These are phyloP conservation scores for Halcyon smyrnensis DNA, from an alignment of 2,797 vertebrate genomes.

Conservation along the genomic window DNA sequence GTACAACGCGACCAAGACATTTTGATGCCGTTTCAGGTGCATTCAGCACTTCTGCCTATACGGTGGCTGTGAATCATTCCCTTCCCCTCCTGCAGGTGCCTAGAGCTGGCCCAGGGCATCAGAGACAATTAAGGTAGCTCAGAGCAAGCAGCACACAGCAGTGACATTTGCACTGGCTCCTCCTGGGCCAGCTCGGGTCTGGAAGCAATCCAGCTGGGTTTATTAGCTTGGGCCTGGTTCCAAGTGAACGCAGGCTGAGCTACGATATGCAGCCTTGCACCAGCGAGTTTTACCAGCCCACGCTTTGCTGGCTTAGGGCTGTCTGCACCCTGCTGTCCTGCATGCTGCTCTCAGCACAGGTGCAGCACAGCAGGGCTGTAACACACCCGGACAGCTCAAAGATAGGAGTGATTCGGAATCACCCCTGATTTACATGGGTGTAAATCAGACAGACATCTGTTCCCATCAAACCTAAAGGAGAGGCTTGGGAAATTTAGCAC, in stretches of 20 bases:
- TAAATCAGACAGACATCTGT: not conserved
- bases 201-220: constrained; percentile 50
- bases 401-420: not conserved
- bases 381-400: not conserved
- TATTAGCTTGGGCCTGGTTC: constrained; percentile 55
- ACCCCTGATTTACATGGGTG: not conserved
- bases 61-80: rapidly evolving
- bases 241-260: not conserved
- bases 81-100: constrained; percentile 8
- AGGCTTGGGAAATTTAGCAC: not conserved
- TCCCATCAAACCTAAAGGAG: not conserved
- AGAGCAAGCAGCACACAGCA: not conserved
- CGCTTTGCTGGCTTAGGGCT: not conserved
- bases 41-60: not conserved
- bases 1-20: not conserved
- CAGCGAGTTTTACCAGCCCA: not conserved
- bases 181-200: constrained; percentile 30
- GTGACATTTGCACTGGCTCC: constrained; percentile 38
- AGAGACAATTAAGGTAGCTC: not conserved
- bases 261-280: not conserved
- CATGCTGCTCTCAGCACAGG: not conserved
- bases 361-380: not conserved
- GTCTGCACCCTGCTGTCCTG: not conserved
- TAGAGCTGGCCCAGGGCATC: not conserved
- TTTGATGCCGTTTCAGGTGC: not conserved